Evolutionary conservation across 2,797 vertebrate species (phyloP), one percentile per base, ranked within the genome.

Genomic region (Ptychobarbus kaznakovi): DNA sequence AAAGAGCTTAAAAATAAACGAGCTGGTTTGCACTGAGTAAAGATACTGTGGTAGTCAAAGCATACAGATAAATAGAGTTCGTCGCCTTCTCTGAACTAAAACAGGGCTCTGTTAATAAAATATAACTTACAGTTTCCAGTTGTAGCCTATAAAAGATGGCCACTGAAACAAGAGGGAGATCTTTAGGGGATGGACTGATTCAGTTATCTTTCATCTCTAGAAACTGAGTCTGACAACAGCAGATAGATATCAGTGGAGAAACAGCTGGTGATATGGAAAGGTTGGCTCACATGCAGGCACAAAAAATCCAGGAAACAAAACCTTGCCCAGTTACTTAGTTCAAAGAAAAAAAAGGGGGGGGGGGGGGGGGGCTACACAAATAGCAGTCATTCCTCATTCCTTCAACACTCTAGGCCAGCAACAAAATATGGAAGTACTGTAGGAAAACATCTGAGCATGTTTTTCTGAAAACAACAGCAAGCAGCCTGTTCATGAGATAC

Each of bases 211-310:
- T 28, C 58, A 63, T 63, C n/a, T 28, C 4, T 63, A 63, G 12
- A 25, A 61, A 61, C 58, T 13, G n/a, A 25, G 56, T 58, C 56
- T 51, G 49, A 51, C 53, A 28, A 15, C 25, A 28, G 61, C 61
- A 63, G 61, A 65, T 65, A 63, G 61, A 65, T 65, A 28, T 65
- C 25, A 15, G 61, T 13, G 61, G 80, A 86, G 63, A 82, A 80
- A 84, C 53, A 83, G 49, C 66, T 87, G 70, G 42, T 78, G 73
- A 75, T 42, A 42, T 44, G 28, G 80, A 75, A 61, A 82, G 42
- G 42, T 35, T 76, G 77, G 51, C 61, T 85, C 22, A 77, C 80
- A 87, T 87, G 82, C 73, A 86, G 58, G 53, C 72, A 49, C 49
- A 51, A 76, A 4, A 20, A 76, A 88, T 81, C 46, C 53, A 76